Evolutionary conservation across 2,888 invertebrate genomes (phyloP).

Genomic region (Polydrusus cervinus): DNA sequence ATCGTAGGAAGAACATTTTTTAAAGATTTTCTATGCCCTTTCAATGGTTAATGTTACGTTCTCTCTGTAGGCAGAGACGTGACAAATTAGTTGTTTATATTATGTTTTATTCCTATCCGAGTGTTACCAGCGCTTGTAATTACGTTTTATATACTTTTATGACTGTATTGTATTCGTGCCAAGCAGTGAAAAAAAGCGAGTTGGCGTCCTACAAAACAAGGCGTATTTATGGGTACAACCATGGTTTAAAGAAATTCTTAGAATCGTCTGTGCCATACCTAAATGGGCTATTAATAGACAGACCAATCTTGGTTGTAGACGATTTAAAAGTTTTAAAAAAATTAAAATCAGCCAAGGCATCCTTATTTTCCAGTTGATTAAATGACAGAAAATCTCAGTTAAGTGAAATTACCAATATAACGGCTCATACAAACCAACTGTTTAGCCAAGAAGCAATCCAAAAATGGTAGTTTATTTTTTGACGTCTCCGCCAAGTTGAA

Average conservation of each 20-base stretch:
- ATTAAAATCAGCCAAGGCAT: too few relatives aligned
- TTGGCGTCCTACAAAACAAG: conserved; percentile 40
- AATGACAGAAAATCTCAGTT: too few relatives aligned
- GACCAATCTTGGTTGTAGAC: background rate
- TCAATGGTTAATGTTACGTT: conserved; percentile 49
- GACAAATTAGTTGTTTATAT: conserved; percentile 56
- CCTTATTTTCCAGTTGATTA: too few relatives aligned
- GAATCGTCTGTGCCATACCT: conserved; percentile 30
- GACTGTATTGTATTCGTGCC: conserved; percentile 50
- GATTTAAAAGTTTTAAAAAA: too few relatives aligned
- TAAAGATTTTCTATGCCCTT: conserved; percentile 47
- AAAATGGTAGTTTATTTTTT: too few relatives aligned
- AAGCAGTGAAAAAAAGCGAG: conserved; percentile 34
- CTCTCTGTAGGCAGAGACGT: conserved; percentile 52
- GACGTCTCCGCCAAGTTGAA: too few relatives aligned
- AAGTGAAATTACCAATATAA: too few relatives aligned
- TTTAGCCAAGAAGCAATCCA: too few relatives aligned
- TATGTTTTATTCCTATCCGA: conserved; percentile 52
- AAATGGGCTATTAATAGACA: conserved; percentile 21
- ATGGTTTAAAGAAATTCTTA: conserved; percentile 22
- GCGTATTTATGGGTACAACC: conserved; percentile 31
- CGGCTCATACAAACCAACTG: too few relatives aligned
- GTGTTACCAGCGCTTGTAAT: conserved; percentile 54
- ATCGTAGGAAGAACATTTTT: conserved; percentile 49
- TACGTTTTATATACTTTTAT: conserved; percentile 53